These are phyloP conservation scores for Drosophila barbarae DNA, from an alignment of 2,888 invertebrate genomes.

Conservation along the genomic window DNA sequence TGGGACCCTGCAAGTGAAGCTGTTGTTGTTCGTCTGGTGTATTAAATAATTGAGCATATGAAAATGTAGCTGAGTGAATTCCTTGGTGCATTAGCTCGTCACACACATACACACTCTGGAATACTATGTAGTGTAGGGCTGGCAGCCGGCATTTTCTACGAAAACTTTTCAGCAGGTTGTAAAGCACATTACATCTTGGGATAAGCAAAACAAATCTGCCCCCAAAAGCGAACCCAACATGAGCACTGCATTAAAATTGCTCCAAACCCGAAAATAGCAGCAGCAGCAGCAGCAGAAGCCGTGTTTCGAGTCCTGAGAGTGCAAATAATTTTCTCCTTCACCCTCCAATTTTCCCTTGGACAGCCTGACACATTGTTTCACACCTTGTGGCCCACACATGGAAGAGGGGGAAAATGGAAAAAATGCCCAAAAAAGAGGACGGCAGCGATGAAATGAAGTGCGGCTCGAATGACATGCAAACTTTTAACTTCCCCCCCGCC, in stretches of 20 bases:
- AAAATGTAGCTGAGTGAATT: constrained; percentile 59
- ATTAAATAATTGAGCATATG: constrained; percentile 68
- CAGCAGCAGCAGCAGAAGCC: constrained; percentile 2
- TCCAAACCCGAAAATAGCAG: constrained; percentile 17
- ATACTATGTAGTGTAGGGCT: constrained; percentile 14
- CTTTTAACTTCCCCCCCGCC: constrained; percentile 47
- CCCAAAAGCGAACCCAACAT: constrained; percentile 14
- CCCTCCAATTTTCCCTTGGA: constrained; percentile 3
- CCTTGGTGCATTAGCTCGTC: constrained; percentile 50
- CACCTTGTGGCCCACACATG: constrained; percentile 49
- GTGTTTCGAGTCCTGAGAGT: constrained; percentile 32
- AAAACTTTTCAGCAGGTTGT: constrained; percentile 63
- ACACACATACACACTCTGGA: constrained; percentile 12
- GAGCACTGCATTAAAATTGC: constrained; percentile 56
- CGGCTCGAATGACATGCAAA: constrained; percentile 72
- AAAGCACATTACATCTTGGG: constrained; percentile 65
- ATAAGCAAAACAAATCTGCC: constrained; percentile 68
- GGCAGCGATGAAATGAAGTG: constrained; percentile 52
- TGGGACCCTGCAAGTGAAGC: constrained; percentile 32
- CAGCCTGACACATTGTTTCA: constrained; percentile 53
- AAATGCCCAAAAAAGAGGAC: constrained; percentile 26
- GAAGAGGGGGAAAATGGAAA: neutral
- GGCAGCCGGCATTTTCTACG: constrained; percentile 52
- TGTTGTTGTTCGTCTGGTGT: constrained; percentile 42
- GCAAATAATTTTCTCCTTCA: constrained; percentile 52